Conservation (phyloP, 1,140 invertebrate species). For the Dysdera silvatica region DNA sequence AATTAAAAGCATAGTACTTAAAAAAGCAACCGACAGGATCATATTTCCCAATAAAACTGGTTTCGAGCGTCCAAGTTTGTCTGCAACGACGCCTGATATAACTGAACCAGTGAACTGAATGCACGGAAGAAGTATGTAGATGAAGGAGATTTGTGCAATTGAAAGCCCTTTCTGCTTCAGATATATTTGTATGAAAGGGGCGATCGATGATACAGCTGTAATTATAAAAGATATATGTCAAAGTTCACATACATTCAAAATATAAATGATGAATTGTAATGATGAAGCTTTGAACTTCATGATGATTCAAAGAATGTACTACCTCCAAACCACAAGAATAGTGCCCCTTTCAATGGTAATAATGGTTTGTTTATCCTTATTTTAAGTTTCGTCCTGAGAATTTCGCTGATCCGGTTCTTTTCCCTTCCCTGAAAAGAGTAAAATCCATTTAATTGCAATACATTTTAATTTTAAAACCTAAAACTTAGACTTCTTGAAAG, state of each 20-base stretch:
- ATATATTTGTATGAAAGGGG: background rate
- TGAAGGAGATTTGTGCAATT: background rate
- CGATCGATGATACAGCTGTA: conserved; percentile 5
- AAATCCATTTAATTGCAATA: no score
- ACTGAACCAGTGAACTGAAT: conserved; percentile 1
- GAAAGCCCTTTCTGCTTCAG: conserved; percentile 18
- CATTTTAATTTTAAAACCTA: no score
- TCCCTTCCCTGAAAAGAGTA: no score
- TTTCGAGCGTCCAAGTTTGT: conserved; percentile 17
- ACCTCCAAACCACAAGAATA: conserved; percentile 10
- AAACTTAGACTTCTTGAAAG: no score
- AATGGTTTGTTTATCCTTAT: conserved; percentile 4
- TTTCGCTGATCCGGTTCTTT: no score
- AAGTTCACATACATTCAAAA: background rate
- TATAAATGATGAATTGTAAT: background rate
- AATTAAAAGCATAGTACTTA: background rate
- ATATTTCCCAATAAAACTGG: conserved; percentile 14
- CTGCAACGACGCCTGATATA: conserved; percentile 5
- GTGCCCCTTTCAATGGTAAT: conserved; percentile 4
- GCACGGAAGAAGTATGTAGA: background rate
- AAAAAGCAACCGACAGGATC: background rate
- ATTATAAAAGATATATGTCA: background rate
- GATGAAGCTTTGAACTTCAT: background rate
- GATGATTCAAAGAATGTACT: background rate
- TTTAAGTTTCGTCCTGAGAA: no score